A percentile compares a stretch with the other conserved stretches of the same genome.
phyloP scores from a whole-genome alignment of 2,888 invertebrate genomes.

The Augochlorella aurata region DNA sequence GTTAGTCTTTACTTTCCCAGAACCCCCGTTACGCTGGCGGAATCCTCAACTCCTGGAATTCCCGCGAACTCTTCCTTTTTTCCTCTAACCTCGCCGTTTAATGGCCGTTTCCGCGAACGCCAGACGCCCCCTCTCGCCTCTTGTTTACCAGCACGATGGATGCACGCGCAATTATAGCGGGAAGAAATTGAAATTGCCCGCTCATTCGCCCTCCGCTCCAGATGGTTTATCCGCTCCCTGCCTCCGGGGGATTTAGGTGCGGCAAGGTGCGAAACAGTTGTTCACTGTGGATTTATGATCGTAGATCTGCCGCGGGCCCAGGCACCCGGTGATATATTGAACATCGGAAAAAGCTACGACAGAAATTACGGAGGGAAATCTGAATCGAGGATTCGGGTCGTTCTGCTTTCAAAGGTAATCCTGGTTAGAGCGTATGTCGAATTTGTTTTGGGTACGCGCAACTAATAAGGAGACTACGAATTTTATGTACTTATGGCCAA shows the following conservation, averaged over 20 bases:
- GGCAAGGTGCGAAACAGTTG: slow-evolving; percentile 53
- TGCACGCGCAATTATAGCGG: slow-evolving; percentile 34
- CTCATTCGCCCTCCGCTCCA: not conserved
- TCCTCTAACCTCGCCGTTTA: not conserved
- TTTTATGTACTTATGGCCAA: no score
- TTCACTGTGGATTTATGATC: slow-evolving; percentile 37
- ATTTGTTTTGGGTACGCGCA: no score
- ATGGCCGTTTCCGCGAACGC: not conserved
- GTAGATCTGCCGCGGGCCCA: slow-evolving; percentile 39
- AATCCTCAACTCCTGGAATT: slow-evolving; percentile 35
- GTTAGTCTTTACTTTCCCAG: slow-evolving; percentile 38
- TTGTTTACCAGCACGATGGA: not conserved
- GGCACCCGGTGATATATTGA: slow-evolving; percentile 39
- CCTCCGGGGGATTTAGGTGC: slow-evolving; percentile 30
- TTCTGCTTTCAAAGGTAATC: no score
- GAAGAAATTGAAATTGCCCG: slow-evolving; percentile 39
- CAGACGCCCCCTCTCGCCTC: not conserved
- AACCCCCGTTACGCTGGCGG: slow-evolving; percentile 31
- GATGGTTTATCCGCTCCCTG: slow-evolving; percentile 20
- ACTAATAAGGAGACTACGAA: no score
- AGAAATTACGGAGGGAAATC: slow-evolving; percentile 37
- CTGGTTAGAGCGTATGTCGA: no score
- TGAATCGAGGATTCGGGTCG: no score
- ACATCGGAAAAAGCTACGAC: slow-evolving; percentile 21
- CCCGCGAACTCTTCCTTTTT: slow-evolving; percentile 21